These are phyloP conservation scores for Ceratosolen fusciceps DNA, from an alignment of 1,140 invertebrate species.

Conservation along the genomic window DNA sequence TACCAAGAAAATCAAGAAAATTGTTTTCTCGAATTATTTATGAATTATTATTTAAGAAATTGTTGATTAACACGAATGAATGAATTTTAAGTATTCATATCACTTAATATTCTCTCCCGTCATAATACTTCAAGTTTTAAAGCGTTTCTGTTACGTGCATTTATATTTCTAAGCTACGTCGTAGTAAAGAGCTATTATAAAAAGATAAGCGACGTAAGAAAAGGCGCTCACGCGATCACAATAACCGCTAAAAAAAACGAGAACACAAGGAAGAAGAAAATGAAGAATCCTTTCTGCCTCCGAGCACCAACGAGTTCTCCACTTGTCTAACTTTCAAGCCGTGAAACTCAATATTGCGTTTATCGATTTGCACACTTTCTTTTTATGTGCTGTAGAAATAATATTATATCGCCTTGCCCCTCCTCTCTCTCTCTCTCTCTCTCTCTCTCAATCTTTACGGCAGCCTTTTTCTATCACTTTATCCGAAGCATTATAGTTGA, in stretches of 20 bases:
- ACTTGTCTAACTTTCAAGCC: conserved; percentile 20
- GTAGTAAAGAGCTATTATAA: neutral
- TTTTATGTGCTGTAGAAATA: conserved; percentile 10
- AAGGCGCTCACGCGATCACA: conserved; percentile 7
- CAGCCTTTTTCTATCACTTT: neutral
- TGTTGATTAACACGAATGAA: no score
- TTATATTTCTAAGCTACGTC: conserved; percentile 9
- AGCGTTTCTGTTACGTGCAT: neutral
- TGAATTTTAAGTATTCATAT: neutral
- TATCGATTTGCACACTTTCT: conserved; percentile 41
- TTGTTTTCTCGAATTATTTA: no score
- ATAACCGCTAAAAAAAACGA: conserved; percentile 23
- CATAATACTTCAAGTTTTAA: neutral
- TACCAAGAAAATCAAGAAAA: no score
- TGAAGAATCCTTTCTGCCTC: conserved; percentile 28
- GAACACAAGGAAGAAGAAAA: conserved; percentile 1
- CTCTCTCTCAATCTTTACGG: neutral
- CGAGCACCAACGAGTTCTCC: neutral
- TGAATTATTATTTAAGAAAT: no score
- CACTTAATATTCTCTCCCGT: neutral
- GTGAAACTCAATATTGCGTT: conserved; percentile 37
- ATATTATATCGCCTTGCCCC: conserved; percentile 6
- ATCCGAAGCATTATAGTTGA: neutral
- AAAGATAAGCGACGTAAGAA: conserved; percentile 3
- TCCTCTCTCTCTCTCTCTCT: conserved; percentile 10